A percentile compares a stretch with the other conserved stretches of the same genome.
Conservation (phyloP, 2,888 invertebrate genomes). For the Oscheius sp. region DNA sequence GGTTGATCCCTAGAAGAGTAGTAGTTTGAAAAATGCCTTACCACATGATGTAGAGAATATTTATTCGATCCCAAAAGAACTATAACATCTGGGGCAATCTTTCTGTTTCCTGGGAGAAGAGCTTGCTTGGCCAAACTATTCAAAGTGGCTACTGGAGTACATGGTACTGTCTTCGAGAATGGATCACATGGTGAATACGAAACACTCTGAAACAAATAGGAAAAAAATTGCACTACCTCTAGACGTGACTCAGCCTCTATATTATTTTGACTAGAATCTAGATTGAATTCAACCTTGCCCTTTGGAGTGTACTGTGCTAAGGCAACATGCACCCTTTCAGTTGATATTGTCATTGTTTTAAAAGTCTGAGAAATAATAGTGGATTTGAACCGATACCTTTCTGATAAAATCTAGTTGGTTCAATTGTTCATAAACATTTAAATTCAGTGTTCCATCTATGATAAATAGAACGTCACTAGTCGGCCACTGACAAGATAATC, state of each 20-base stretch:
- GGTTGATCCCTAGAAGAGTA: conserved; percentile 35
- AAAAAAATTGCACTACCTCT: conserved; percentile 4
- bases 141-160: conserved; percentile 39
- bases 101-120: conserved; percentile 54
- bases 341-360: conserved; percentile 28
- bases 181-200: conserved; percentile 47
- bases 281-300: conserved; percentile 49
- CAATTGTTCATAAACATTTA: conserved; percentile 53
- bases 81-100: conserved; percentile 58
- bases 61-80: conserved; percentile 56
- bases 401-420: conserved; percentile 46
- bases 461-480: conserved; percentile 59
- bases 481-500: conserved; percentile 51
- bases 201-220: conserved; percentile 34
- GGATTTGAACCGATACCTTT: conserved; percentile 36
- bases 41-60: conserved; percentile 57
- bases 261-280: conserved; percentile 24
- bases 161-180: conserved; percentile 16
- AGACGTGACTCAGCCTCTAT: conserved; percentile 6
- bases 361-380: not conserved
- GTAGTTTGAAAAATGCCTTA: conserved; percentile 16
- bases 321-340: conserved; percentile 39
- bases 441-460: conserved; percentile 57
- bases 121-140: conserved; percentile 44
- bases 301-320: conserved; percentile 64